These are phyloP conservation scores for Nephila pilipes DNA, from an alignment of 1,140 invertebrate species.

Conservation along the genomic window DNA sequence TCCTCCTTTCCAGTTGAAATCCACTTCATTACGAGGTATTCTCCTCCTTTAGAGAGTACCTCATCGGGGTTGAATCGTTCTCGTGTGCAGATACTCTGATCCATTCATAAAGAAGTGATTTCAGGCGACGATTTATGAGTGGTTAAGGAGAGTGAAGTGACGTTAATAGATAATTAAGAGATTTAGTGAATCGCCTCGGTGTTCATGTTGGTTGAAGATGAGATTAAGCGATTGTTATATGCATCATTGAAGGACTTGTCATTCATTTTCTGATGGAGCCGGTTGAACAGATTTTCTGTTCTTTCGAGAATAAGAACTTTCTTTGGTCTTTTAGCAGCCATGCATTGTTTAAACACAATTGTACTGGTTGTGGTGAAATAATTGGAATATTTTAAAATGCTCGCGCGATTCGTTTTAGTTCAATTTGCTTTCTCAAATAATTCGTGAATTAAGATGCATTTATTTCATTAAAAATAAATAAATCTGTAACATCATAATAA, in stretches of 20 bases:
- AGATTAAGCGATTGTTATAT: not conserved
- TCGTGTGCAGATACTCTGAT: slow-evolving; percentile 7
- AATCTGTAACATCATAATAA: too few relatives aligned
- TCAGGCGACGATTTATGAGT: not conserved
- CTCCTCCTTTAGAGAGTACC: not conserved
- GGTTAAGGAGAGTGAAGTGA: slow-evolving; percentile 13
- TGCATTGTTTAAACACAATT: too few relatives aligned
- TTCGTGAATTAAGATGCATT: too few relatives aligned
- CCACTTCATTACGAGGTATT: not conserved
- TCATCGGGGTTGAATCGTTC: not conserved
- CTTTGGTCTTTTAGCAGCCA: too few relatives aligned
- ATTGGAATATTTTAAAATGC: too few relatives aligned
- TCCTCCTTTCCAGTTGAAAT: not conserved
- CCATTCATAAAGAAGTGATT: slow-evolving; percentile 19
- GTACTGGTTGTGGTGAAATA: too few relatives aligned
- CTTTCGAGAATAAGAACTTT: too few relatives aligned
- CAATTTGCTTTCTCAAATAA: too few relatives aligned
- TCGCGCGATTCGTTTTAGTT: too few relatives aligned
- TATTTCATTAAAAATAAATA: too few relatives aligned
- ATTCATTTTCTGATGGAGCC: not conserved
- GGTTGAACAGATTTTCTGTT: too few relatives aligned
- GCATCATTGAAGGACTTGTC: slow-evolving; percentile 29
- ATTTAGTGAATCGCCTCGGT: not conserved
- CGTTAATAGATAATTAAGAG: not conserved
- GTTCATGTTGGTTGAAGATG: not conserved